Percentiles rank a stretch among this genome's conserved stretches.
These are phyloP conservation scores for Enteromius fasciolatus DNA, from an alignment of 2,797 vertebrate genomes.

Conservation along the genomic window DNA sequence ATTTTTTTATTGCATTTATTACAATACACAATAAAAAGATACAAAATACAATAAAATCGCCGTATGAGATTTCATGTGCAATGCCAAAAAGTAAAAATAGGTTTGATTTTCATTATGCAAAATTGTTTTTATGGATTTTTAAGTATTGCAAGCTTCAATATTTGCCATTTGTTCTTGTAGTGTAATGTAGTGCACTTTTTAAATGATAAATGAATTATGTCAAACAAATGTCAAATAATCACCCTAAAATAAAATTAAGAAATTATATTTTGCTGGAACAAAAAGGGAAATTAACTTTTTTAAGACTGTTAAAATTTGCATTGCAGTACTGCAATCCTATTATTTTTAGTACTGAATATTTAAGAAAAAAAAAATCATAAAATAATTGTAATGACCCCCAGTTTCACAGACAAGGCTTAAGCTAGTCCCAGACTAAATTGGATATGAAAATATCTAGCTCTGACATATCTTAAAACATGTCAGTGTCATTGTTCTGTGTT, in stretches of 20 bases:
- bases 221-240: neutral
- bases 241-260: neutral
- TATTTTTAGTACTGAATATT: neutral
- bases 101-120: neutral
- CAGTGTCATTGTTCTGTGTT: too few species aligned
- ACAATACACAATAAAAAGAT: neutral
- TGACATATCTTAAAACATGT: too few species aligned
- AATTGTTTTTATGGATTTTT: neutral
- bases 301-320: neutral
- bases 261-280: neutral
- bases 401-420: too few species aligned
- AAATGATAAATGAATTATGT: neutral
- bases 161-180: neutral
- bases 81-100: too few species aligned
- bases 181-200: neutral
- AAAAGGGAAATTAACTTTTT: neutral
- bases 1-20: neutral
- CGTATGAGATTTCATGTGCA: neutral
- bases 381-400: too few species aligned
- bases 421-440: too few species aligned
- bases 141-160: neutral
- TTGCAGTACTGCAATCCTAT: neutral
- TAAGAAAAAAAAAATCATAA: too few species aligned
- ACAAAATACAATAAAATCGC: neutral
- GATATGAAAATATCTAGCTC: too few species aligned